These are phyloP conservation scores for Zaprionus lachaisei DNA, from an alignment of 1,140 invertebrate genomes.

Conservation along the genomic window DNA sequence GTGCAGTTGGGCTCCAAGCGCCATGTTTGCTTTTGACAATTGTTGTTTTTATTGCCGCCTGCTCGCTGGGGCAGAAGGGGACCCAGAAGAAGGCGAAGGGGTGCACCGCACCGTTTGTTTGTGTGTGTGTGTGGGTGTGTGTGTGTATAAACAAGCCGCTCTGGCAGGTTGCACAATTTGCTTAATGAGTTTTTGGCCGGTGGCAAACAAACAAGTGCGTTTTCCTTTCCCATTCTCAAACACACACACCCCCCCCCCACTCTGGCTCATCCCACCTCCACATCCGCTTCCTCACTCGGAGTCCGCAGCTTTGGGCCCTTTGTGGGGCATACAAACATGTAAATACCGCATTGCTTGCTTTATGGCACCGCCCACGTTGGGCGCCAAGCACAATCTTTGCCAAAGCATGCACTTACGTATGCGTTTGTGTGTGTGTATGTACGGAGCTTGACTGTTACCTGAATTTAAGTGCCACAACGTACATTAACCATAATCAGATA, in stretches of 20 bases:
- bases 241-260: no score
- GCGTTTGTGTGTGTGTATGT: background rate
- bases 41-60: constrained; percentile 25
- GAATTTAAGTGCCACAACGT: constrained; percentile 19
- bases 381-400: constrained; percentile 2
- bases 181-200: constrained; percentile 64
- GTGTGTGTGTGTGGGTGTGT: no score
- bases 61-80: background rate
- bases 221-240: background rate
- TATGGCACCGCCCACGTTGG: background rate
- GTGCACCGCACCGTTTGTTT: background rate
- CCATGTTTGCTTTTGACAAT: constrained; percentile 40
- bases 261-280: background rate
- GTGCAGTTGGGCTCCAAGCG: background rate
- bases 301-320: background rate
- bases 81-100: background rate
- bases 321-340: constrained; percentile 3
- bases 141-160: constrained; percentile 18
- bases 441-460: constrained; percentile 1
- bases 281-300: background rate
- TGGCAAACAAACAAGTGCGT: constrained; percentile 26
- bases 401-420: background rate
- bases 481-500: constrained; percentile 34
- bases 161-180: constrained; percentile 55
- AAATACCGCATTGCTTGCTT: constrained; percentile 4